These are phyloP conservation scores for Trinorchestia longiramus DNA, from an alignment of 1,140 invertebrate species.

Conservation along the genomic window DNA sequence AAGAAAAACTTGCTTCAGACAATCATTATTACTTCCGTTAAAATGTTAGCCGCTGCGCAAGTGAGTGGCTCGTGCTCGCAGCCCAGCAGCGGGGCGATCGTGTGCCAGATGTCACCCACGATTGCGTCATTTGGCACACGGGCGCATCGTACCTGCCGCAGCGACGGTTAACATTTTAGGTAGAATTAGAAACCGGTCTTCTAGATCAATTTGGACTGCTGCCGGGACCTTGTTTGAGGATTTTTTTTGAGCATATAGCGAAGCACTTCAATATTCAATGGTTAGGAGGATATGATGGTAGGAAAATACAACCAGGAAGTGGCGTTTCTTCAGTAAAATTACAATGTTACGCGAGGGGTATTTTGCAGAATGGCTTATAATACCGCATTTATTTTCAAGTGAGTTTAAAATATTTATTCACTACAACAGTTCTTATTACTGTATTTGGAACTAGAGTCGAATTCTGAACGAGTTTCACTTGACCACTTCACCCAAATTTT, in stretches of 20 bases:
- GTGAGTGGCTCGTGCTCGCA: neutral
- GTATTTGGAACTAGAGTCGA: too few species aligned
- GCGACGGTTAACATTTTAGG: neutral
- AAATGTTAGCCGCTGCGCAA: neutral
- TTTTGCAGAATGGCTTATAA: too few species aligned
- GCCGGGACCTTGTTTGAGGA: neutral
- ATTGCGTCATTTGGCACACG: neutral
- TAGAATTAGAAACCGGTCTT: slow-evolving; percentile 1
- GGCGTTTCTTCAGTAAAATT: too few species aligned
- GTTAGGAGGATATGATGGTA: neutral
- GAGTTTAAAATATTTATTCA: too few species aligned
- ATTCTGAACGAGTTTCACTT: too few species aligned
- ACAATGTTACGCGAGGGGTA: too few species aligned
- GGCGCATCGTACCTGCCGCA: neutral
- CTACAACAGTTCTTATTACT: too few species aligned
- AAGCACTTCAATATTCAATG: neutral
- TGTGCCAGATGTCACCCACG: slow-evolving; percentile 4
- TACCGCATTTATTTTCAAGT: too few species aligned
- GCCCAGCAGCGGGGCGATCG: neutral
- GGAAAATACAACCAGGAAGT: neutral
- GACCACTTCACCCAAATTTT: too few species aligned
- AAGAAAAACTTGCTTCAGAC: neutral
- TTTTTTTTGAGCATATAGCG: neutral
- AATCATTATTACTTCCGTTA: neutral
- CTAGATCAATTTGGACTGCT: neutral